Conservation (phyloP, 2,888 invertebrate species). For the Trichogramma dendrolimi region DNA sequence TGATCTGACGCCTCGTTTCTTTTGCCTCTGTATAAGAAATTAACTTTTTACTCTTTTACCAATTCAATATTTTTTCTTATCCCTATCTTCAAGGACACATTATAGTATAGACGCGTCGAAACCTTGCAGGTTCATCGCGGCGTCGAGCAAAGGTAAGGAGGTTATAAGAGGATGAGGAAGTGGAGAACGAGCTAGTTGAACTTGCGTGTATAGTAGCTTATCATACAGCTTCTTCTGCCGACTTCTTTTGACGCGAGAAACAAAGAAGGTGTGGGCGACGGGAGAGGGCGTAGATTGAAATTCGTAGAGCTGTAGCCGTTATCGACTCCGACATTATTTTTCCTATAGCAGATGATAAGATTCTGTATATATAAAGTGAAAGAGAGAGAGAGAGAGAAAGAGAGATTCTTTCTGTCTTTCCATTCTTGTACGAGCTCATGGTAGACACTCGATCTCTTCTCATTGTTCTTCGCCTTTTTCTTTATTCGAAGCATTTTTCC, state of each 20-base stretch:
- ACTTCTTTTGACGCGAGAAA: slow-evolving; percentile 39
- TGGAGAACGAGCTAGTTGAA: no score
- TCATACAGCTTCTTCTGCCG: neutral
- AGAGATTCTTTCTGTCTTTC: slow-evolving; percentile 31
- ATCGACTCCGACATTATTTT: slow-evolving; percentile 40
- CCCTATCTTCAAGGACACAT: neutral
- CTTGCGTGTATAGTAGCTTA: no score
- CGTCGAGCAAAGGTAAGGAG: slow-evolving; percentile 1
- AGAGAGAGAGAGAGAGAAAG: neutral
- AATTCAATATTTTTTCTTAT: slow-evolving; percentile 19
- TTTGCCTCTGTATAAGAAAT: no score
- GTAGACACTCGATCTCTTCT: no score
- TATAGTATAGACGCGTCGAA: neutral
- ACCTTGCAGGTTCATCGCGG: slow-evolving; percentile 7
- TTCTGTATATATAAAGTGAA: neutral
- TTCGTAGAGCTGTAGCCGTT: slow-evolving; percentile 29
- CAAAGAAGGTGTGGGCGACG: slow-evolving; percentile 27
- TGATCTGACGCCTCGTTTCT: no score
- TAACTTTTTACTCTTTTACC: neutral
- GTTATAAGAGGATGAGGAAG: neutral
- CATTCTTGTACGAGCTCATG: neutral
- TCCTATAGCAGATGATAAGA: slow-evolving; percentile 36
- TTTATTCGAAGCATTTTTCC: slow-evolving; percentile 5
- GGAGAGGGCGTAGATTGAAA: slow-evolving; percentile 39
- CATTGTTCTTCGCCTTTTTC: slow-evolving; percentile 13